Conservation (phyloP, 2,888 invertebrate genomes). For the Cryptus viduatorius region DNA sequence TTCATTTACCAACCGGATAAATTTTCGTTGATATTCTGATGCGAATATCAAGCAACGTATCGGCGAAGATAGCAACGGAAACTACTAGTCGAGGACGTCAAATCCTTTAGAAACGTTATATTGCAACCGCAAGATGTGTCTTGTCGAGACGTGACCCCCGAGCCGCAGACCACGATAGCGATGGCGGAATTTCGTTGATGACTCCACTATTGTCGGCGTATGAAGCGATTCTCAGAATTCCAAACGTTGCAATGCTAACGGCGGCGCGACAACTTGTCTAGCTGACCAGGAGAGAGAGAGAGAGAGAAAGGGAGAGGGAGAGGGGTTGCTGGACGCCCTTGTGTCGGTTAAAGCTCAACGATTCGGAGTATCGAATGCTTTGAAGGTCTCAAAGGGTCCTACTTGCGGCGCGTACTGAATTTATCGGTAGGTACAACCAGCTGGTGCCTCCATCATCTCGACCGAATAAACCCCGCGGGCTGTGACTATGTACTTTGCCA, state of each 20-base stretch:
- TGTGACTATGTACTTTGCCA: slow-evolving; percentile 38
- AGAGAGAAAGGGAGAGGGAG: no score
- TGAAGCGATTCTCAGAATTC: neutral
- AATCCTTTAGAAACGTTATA: slow-evolving; percentile 15
- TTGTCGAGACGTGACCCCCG: neutral
- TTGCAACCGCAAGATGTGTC: slow-evolving; percentile 16
- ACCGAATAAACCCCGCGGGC: slow-evolving; percentile 45
- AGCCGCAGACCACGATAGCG: neutral
- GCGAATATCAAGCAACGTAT: neutral
- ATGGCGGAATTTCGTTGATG: slow-evolving; percentile 15
- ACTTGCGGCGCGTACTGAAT: slow-evolving; percentile 39
- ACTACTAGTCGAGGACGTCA: slow-evolving; percentile 1
- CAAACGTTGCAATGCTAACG: slow-evolving; percentile 4
- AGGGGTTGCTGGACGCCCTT: neutral
- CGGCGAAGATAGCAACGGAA: neutral
- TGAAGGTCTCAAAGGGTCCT: slow-evolving; percentile 53
- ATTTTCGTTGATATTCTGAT: neutral
- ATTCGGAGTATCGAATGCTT: slow-evolving; percentile 52
- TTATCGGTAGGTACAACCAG: slow-evolving; percentile 40
- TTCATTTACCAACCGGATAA: neutral
- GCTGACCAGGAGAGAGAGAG: neutral
- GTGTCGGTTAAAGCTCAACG: slow-evolving; percentile 33
- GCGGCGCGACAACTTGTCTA: slow-evolving; percentile 1
- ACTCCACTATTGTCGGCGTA: neutral
- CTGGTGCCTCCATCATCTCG: slow-evolving; percentile 40